Conservation (phyloP, 2,888 invertebrate genomes). For the Limnephilus auricula region DNA sequence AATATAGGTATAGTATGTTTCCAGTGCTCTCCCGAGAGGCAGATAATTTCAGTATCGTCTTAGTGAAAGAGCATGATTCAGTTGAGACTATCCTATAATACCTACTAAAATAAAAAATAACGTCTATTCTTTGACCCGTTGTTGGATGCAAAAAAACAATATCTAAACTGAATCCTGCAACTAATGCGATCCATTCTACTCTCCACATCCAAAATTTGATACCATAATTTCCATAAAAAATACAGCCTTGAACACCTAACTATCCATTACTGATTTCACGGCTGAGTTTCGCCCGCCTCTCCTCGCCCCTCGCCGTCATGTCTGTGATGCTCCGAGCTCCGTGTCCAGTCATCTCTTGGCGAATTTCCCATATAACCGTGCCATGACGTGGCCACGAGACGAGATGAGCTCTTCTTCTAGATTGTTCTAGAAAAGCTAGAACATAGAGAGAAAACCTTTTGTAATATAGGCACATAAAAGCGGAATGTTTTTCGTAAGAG, state of each 20-base stretch:
- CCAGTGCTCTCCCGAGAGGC: no score
- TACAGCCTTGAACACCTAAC: constrained; percentile 38
- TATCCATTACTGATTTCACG: constrained; percentile 60
- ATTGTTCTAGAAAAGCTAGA: constrained; percentile 11
- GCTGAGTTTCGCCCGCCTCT: constrained; percentile 52
- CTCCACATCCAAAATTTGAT: constrained; percentile 1
- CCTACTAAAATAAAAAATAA: no score
- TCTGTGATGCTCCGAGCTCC: background rate
- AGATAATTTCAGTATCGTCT: no score
- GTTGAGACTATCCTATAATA: no score
- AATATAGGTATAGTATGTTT: no score
- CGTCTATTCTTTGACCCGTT: no score
- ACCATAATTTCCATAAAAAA: constrained; percentile 37
- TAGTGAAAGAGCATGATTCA: no score
- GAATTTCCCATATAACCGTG: constrained; percentile 55
- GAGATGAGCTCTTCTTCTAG: background rate
- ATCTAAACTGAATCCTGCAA: no score
- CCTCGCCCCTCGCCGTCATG: constrained; percentile 14
- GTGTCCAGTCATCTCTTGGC: constrained; percentile 55
- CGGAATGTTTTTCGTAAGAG: background rate
- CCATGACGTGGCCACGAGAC: constrained; percentile 12
- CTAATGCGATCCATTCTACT: background rate
- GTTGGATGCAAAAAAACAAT: no score
- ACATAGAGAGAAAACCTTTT: background rate
- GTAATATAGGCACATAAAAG: background rate